Percentiles rank a stretch among this genome's conserved stretches.
phyloP scores from a whole-genome alignment of 2,113 vertebrate species.

The Chionodraco myersi region DNA sequence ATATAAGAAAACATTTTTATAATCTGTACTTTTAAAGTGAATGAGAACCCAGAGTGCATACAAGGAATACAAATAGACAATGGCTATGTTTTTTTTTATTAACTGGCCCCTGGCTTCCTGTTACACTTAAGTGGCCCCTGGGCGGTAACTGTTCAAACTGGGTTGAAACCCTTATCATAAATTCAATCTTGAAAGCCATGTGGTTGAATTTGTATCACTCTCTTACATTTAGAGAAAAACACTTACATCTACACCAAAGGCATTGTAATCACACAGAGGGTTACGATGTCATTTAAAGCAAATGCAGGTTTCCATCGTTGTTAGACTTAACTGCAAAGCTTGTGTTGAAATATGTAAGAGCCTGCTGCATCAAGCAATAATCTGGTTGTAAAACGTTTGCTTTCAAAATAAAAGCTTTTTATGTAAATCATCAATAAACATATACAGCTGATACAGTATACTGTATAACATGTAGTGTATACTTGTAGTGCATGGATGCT shows the following conservation, averaged over 20 bases:
- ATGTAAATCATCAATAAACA: background rate
- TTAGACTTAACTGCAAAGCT: background rate
- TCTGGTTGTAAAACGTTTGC: no score
- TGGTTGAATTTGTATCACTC: background rate
- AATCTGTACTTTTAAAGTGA: no score
- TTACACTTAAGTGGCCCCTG: no score
- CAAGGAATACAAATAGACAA: no score
- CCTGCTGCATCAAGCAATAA: background rate
- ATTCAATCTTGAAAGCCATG: background rate
- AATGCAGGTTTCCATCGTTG: background rate
- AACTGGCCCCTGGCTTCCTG: no score
- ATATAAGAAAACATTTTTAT: no score
- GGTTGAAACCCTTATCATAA: background rate
- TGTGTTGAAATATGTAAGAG: background rate
- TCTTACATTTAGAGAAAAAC: background rate
- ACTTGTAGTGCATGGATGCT: no score
- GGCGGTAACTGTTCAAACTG: background rate
- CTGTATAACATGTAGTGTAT: background rate
- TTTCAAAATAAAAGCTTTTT: slow-evolving; percentile 30
- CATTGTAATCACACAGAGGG: background rate
- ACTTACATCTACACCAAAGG: background rate
- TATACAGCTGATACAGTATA: background rate
- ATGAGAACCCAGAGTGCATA: no score
- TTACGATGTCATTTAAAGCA: background rate
- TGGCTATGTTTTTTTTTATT: no score